Base-by-base conservation (phyloP, 37 sponge, comb jelly and placozoan genomes). In the Tethya wilhelma region DNA sequence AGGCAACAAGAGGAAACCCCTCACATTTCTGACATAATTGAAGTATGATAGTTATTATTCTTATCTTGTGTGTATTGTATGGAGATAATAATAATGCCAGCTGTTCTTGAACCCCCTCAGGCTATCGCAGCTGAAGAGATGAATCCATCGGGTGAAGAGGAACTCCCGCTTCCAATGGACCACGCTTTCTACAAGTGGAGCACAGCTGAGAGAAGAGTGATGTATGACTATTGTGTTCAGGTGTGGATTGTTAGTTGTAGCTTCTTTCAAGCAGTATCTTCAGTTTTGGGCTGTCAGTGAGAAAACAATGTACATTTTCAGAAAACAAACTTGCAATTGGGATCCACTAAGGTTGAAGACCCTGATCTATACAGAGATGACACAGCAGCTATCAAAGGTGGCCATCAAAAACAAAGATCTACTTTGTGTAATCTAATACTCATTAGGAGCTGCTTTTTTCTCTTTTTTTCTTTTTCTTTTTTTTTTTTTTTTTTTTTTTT, bases 181-280 rank as follows among this genome's bases (percentile, higher is more conserved):
- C 39, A 39, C 58, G 73, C 70, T 38, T 49, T 29, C 59, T 45
- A 56, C 66, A 71, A 42, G 2, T 22, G 64, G 39, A 44, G 75
- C 53, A 39, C 86, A 9, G 72, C 70, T 30, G 83, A 88, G 59
- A 76, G 86, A 37, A 77, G 73, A 46, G 38, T 73, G 1, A 38
- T 89, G 40, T 93, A 93, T 42, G 93, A 93, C 45, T 78, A 89
- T 60, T 68, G 80, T 0, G 73, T 87, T 14, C 86, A 79, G 83
- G 90, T 84, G 8, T 22, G 74, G 5, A 38, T n/a, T n/a, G 55
- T 49, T 49, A 19, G 55, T 49, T 49, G 9, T 49, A 49, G 55
- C 55, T 14, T 19, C 55, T 49, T n/a, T n/a, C n/a, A n/a, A n/a
- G n/a, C n/a, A n/a, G n/a, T n/a, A n/a, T n/a, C n/a, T n/a, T n/a